Evolutionary conservation across 2,888 invertebrate genomes (phyloP).

Genomic region (Graphium colonna): DNA sequence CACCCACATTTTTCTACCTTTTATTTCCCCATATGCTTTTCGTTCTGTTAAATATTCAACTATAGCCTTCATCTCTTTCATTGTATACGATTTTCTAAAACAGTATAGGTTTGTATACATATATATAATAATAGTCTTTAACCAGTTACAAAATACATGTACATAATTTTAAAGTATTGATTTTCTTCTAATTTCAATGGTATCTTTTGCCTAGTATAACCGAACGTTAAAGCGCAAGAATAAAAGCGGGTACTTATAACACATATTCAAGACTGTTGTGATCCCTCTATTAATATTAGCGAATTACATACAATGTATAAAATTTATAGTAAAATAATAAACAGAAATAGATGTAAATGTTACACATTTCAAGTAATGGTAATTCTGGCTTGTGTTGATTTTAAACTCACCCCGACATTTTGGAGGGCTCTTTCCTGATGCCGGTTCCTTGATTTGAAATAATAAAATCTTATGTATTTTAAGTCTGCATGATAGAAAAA

Average conservation of each 20-base stretch:
- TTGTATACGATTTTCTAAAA: slow-evolving; percentile 61
- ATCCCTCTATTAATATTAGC: not conserved
- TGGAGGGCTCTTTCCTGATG: slow-evolving; percentile 37
- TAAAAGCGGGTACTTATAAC: not conserved
- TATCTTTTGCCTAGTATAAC: too few species aligned
- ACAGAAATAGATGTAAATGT: too few species aligned
- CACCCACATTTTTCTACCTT: slow-evolving; percentile 69
- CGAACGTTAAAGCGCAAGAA: not conserved
- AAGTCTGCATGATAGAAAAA: slow-evolving; percentile 1
- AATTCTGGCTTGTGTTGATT: slow-evolving; percentile 16
- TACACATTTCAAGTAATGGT: too few species aligned
- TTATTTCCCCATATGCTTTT: slow-evolving; percentile 52
- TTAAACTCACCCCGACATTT: slow-evolving; percentile 58
- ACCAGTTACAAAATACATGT: too few species aligned
- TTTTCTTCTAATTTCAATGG: too few species aligned
- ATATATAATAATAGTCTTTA: too few species aligned
- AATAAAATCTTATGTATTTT: not conserved
- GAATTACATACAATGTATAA: too few species aligned
- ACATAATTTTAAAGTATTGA: too few species aligned
- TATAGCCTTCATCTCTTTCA: slow-evolving; percentile 64
- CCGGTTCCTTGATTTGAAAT: slow-evolving; percentile 3
- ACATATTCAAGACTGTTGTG: too few species aligned
- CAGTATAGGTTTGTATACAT: not conserved
- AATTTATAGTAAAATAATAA: too few species aligned
- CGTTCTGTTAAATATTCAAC: slow-evolving; percentile 60